Evolutionary conservation across 1,140 invertebrate genomes (phyloP).

Genomic region (Drosophila sucinea): DNA sequence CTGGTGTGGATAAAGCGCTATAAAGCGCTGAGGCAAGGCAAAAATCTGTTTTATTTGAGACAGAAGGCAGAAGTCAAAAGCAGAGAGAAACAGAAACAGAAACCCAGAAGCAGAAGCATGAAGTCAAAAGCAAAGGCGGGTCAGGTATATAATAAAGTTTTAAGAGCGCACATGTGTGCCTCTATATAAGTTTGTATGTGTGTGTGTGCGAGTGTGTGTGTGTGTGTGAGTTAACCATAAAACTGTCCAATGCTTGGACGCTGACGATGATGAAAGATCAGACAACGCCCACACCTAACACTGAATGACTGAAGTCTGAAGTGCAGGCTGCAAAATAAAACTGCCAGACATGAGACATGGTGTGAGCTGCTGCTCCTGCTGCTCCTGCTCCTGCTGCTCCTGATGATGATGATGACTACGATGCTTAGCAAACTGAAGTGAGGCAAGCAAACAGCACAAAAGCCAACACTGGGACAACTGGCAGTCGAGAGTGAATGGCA

Average conservation of each 20-base stretch:
- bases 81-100: slow-evolving; percentile 33
- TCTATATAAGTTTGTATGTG: slow-evolving; percentile 32
- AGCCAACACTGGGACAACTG: slow-evolving; percentile 51
- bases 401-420: slow-evolving; percentile 7
- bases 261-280: slow-evolving; percentile 78
- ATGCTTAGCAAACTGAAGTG: slow-evolving; percentile 35
- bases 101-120: background rate
- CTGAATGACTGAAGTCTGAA: slow-evolving; percentile 56
- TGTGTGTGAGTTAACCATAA: slow-evolving; percentile 44
- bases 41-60: slow-evolving; percentile 59
- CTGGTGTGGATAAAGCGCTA: slow-evolving; percentile 45
- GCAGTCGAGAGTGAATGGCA: slow-evolving; percentile 67
- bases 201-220: slow-evolving; percentile 7
- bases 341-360: slow-evolving; percentile 32
- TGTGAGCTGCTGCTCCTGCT: slow-evolving; percentile 41
- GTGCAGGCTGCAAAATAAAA: slow-evolving; percentile 57
- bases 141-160: slow-evolving; percentile 61
- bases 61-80: slow-evolving; percentile 39
- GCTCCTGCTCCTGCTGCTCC: slow-evolving; percentile 2
- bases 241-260: slow-evolving; percentile 65
- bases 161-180: slow-evolving; percentile 54
- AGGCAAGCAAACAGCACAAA: slow-evolving; percentile 46
- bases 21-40: slow-evolving; percentile 43
- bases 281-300: slow-evolving; percentile 65
- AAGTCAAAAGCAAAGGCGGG: slow-evolving; percentile 7